Conservation (phyloP, 2,113 vertebrate species). For the Myrmecobius fasciatus region DNA sequence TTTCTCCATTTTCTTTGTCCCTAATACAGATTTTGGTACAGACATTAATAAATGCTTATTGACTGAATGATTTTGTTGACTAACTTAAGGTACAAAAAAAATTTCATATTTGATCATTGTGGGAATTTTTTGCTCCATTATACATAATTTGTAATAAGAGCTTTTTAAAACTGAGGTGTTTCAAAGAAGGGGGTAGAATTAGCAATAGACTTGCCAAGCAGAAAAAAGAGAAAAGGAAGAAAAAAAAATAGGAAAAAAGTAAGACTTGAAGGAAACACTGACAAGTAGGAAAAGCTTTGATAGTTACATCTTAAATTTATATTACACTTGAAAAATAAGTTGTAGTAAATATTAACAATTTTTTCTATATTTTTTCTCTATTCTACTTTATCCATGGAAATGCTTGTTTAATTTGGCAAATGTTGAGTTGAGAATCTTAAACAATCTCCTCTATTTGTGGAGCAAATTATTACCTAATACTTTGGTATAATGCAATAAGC, state of each 20-base stretch:
- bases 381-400: neutral
- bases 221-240: neutral
- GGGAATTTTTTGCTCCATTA: no score
- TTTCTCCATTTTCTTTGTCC: no score
- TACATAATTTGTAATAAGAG: no score
- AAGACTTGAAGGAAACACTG: neutral
- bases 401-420: neutral
- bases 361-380: neutral
- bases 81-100: no score
- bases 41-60: no score
- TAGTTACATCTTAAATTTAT: neutral
- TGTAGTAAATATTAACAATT: neutral
- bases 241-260: neutral
- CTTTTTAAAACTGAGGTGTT: neutral
- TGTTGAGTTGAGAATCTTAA: neutral
- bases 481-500: neutral
- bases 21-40: no score
- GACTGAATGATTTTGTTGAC: no score
- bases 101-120: no score
- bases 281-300: neutral
- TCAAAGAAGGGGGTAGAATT: neutral
- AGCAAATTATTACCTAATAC: neutral
- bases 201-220: neutral
- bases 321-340: neutral
- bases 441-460: neutral